phyloP scores from a whole-genome alignment of 64 coral and sea anemone species.

The Actinia equina region DNA sequence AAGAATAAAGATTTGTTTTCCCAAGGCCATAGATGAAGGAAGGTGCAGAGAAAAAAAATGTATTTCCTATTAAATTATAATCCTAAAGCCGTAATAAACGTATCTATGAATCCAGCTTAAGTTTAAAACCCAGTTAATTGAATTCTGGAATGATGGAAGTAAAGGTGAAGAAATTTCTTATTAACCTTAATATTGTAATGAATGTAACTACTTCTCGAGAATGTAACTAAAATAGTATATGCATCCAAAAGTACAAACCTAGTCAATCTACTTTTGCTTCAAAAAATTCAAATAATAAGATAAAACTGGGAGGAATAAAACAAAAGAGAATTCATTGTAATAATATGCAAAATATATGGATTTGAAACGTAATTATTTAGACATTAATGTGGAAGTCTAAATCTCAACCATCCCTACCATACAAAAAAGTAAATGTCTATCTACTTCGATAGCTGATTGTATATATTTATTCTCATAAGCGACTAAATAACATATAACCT shows the following conservation, averaged over 20 bases:
- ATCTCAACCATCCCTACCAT: background rate
- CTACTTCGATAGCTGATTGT: background rate
- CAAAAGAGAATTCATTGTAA: background rate
- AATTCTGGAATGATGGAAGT: too few species aligned
- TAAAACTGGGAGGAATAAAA: background rate
- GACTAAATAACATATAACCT: background rate
- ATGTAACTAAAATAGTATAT: too few species aligned
- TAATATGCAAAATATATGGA: background rate
- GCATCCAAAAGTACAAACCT: too few species aligned
- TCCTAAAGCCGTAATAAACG: background rate
- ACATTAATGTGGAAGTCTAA: background rate
- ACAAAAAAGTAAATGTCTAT: background rate
- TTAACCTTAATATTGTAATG: too few species aligned
- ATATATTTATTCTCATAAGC: background rate
- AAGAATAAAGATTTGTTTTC: background rate
- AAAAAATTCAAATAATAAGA: background rate
- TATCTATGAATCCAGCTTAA: background rate
- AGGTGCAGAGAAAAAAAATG: background rate
- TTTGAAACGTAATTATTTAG: slow-evolving; percentile 8
- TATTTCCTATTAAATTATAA: background rate
- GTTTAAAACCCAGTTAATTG: background rate
- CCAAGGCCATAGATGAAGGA: background rate
- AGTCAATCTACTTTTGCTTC: too few species aligned
- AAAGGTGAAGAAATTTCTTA: too few species aligned
- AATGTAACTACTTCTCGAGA: too few species aligned